Percentiles rank a stretch among this genome's conserved stretches.
phyloP scores from a whole-genome alignment of 2,797 vertebrate genomes.

The Enteromius mattozi region DNA sequence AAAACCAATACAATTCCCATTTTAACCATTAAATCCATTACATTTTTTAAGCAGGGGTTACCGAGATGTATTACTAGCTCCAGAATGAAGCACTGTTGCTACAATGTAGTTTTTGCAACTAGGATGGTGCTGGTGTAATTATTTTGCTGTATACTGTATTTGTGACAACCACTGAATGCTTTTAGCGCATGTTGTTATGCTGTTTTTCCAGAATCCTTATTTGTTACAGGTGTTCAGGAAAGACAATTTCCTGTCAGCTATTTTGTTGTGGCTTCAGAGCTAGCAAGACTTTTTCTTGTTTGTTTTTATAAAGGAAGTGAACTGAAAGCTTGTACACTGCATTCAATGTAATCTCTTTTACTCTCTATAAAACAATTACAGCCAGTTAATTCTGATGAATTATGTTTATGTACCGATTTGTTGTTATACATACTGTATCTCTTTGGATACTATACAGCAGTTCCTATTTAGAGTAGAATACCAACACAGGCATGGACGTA shows the following conservation, averaged over 20 bases:
- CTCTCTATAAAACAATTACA: not conserved
- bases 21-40: too few relatives aligned
- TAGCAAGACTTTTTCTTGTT: conserved; percentile 33
- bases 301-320: conserved; percentile 14
- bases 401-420: not conserved
- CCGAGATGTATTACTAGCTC: too few relatives aligned
- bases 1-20: too few relatives aligned
- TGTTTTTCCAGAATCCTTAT: conserved; percentile 18
- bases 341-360: not conserved
- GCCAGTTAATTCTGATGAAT: not conserved
- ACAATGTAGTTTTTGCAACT: not conserved
- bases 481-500: not conserved
- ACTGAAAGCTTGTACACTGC: not conserved
- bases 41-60: too few relatives aligned
- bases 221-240: conserved; percentile 61
- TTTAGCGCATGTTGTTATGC: conserved; percentile 14
- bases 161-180: not conserved
- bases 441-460: not conserved
- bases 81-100: not conserved
- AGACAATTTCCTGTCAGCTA: conserved; percentile 54
- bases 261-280: conserved; percentile 45
- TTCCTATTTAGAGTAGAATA: not conserved
- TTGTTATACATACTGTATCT: not conserved
- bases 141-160: not conserved
- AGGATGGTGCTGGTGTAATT: not conserved